These are phyloP conservation scores for Theretra japonica DNA, from an alignment of 2,888 invertebrate species.

Conservation along the genomic window DNA sequence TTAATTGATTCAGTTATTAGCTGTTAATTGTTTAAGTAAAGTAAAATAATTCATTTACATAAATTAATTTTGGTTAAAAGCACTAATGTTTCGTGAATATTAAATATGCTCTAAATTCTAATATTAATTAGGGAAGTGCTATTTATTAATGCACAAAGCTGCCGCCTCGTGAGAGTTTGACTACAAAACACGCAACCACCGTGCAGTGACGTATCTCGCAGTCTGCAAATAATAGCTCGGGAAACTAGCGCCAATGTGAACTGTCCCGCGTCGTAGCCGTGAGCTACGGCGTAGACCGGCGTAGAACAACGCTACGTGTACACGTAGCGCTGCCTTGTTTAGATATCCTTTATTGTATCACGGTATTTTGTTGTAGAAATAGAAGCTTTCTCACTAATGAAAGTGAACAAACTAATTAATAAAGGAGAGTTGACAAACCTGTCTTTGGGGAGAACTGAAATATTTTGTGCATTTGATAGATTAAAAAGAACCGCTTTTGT, in stretches of 20 bases:
- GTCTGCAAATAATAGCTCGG: neutral
- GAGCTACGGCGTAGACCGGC: constrained; percentile 4
- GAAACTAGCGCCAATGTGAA: neutral
- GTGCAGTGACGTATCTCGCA: neutral
- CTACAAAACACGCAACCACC: neutral
- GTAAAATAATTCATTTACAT: too few relatives aligned
- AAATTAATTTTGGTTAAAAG: too few relatives aligned
- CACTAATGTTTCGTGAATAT: neutral
- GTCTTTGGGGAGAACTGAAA: too few relatives aligned
- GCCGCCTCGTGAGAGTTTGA: neutral
- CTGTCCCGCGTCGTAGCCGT: neutral
- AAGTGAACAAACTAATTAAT: too few relatives aligned
- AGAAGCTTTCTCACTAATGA: neutral
- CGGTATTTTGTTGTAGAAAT: neutral
- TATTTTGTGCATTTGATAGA: too few relatives aligned
- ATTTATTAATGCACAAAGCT: neutral
- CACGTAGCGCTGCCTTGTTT: neutral
- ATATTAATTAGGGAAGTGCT: constrained; percentile 1
- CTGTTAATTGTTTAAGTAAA: neutral
- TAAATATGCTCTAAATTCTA: neutral
- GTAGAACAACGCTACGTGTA: constrained; percentile 5
- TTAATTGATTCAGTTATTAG: neutral
- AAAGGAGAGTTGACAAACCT: too few relatives aligned
- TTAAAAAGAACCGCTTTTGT: too few relatives aligned
- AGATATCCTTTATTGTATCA: neutral